Evolutionary conservation across 2,113 vertebrate species (phyloP).

Genomic region (Otocyon megalotis): DNA sequence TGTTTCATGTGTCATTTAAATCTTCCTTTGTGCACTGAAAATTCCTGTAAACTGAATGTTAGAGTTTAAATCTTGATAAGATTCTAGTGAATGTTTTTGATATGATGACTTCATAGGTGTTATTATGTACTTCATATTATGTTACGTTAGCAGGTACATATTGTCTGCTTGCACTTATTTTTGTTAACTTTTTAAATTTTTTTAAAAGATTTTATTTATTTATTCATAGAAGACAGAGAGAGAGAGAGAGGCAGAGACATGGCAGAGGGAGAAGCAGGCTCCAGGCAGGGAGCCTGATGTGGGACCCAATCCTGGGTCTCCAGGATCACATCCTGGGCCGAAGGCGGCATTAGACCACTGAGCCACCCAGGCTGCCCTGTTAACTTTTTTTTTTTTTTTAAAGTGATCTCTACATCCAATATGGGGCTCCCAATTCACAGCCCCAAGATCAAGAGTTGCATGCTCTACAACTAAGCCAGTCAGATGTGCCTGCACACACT

Average conservation of each 20-base stretch:
- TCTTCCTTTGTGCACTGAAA: neutral
- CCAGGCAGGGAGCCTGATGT: too few species aligned
- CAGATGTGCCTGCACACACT: neutral
- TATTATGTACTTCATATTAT: neutral
- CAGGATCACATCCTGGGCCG: too few species aligned
- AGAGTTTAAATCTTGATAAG: neutral
- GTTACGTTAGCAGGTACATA: neutral
- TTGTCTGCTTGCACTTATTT: neutral
- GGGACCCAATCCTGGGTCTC: too few species aligned
- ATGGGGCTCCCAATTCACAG: neutral
- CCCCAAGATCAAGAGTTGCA: neutral
- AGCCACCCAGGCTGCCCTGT: too few species aligned
- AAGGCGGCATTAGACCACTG: too few species aligned
- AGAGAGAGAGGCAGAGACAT: too few species aligned
- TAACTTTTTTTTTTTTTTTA: neutral
- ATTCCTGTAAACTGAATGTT: neutral
- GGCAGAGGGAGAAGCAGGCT: too few species aligned
- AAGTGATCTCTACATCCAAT: neutral
- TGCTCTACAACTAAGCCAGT: neutral
- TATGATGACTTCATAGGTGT: neutral
- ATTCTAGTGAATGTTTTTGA: constrained; percentile 24
- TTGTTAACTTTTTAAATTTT: neutral
- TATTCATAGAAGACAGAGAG: too few species aligned
- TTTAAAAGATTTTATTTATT: too few species aligned
- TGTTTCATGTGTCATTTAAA: constrained; percentile 16